Evolutionary conservation across 2,797 vertebrate genomes (phyloP).

Genomic region (Halcyon chelicuti): DNA sequence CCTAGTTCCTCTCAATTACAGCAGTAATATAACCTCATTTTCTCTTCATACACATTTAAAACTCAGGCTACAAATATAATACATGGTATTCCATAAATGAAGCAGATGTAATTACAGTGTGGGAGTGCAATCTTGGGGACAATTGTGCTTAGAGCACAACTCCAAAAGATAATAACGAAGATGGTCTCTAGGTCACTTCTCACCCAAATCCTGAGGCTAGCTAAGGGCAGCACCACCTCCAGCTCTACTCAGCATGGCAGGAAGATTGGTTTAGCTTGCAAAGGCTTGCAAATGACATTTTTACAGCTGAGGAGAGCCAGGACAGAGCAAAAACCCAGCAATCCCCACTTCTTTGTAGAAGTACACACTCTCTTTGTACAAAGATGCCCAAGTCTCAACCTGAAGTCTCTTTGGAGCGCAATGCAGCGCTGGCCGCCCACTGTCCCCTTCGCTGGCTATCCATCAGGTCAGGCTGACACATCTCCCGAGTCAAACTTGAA

Average conservation of each 20-base stretch:
- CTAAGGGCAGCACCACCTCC: background rate
- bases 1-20: slow-evolving; percentile 64
- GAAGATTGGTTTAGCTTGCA: background rate
- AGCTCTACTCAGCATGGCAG: background rate
- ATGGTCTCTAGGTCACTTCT: background rate
- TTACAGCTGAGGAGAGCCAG: background rate
- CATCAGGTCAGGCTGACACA: background rate
- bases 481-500: background rate
- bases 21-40: slow-evolving; percentile 58
- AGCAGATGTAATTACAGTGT: slow-evolving; percentile 12
- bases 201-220: background rate
- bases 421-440: background rate
- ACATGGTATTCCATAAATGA: slow-evolving; percentile 28
- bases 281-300: background rate
- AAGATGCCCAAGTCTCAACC: background rate
- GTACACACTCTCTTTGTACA: background rate
- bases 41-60: slow-evolving; percentile 38
- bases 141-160: background rate
- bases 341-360: background rate
- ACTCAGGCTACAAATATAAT: slow-evolving; percentile 57
- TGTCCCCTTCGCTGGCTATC: background rate
- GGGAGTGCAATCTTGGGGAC: background rate
- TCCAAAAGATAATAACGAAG: background rate
- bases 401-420: accelerated
- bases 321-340: background rate